Conservation (phyloP, 1,140 invertebrate genomes). For the Bradysia coprophila region DNA sequence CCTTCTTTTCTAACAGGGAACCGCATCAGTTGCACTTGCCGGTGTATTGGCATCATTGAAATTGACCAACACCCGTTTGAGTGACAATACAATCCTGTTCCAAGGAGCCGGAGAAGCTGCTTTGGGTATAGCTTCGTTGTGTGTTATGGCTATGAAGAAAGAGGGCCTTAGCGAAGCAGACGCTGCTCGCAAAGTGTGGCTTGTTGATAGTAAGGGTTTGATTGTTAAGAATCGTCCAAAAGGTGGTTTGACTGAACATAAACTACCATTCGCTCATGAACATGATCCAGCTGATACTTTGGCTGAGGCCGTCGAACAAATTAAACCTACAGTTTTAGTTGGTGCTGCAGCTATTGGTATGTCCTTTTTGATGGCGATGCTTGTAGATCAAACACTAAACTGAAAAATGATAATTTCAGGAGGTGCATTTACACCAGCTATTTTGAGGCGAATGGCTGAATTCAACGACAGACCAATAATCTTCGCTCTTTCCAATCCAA, state of each 20-base stretch:
- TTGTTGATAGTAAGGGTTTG: constrained; percentile 47
- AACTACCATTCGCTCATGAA: constrained; percentile 54
- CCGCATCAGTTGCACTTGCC: constrained; percentile 75
- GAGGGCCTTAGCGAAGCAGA: constrained; percentile 54
- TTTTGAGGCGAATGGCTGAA: constrained; percentile 64
- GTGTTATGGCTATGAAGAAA: constrained; percentile 70
- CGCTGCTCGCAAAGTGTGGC: constrained; percentile 53
- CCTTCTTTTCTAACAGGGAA: constrained; percentile 29
- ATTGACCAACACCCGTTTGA: constrained; percentile 55
- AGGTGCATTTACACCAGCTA: constrained; percentile 72
- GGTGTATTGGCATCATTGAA: constrained; percentile 70
- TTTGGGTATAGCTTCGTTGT: constrained; percentile 71
- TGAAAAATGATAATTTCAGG: too few relatives aligned
- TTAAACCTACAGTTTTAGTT: constrained; percentile 75
- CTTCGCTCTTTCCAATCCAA: constrained; percentile 94
- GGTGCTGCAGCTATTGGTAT: constrained; percentile 64
- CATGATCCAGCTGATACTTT: constrained; percentile 48
- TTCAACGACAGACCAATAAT: constrained; percentile 67
- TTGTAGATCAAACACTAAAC: too few relatives aligned
- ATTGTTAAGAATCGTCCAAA: constrained; percentile 58
- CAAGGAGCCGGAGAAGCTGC: constrained; percentile 83
- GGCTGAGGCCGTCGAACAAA: constrained; percentile 48
- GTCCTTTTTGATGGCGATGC: too few relatives aligned
- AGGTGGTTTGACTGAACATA: constrained; percentile 57
- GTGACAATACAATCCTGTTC: constrained; percentile 73